phyloP scores from a whole-genome alignment of 1,140 invertebrate genomes.

The Neodiprion virginianus region DNA sequence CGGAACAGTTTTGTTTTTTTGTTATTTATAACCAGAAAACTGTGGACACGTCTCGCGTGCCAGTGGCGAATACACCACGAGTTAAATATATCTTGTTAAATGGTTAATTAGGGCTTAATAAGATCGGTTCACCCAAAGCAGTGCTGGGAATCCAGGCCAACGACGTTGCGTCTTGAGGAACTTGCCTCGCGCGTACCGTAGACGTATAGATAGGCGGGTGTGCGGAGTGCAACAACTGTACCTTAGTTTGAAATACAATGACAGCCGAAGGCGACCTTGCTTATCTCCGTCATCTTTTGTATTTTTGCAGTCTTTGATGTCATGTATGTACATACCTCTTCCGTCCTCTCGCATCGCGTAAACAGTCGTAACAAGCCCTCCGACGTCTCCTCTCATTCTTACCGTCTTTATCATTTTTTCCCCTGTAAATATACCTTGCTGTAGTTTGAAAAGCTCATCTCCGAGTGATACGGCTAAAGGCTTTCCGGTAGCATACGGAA shows the following conservation, averaged over 20 bases:
- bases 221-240: not conserved
- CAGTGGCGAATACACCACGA: slow-evolving; percentile 24
- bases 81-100: slow-evolving; percentile 58
- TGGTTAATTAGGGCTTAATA: slow-evolving; percentile 55
- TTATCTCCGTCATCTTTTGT: not conserved
- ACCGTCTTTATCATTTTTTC: no score
- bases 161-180: slow-evolving; percentile 5
- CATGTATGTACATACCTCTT: not conserved
- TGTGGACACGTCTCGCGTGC: not conserved
- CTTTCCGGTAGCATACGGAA: no score
- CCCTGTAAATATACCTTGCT: no score
- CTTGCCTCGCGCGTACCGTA: not conserved
- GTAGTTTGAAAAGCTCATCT: no score
- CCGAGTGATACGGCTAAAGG: no score
- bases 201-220: not conserved
- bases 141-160: slow-evolving; percentile 23
- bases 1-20: no score
- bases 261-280: slow-evolving; percentile 3
- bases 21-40: not conserved
- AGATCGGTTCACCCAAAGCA: slow-evolving; percentile 43
- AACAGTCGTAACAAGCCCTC: no score
- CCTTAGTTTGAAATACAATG: not conserved
- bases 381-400: no score
- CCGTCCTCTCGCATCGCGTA: no score
- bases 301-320: not conserved